Evolutionary conservation across 2,888 invertebrate genomes (phyloP).

Genomic region (Teleiodes luculella): DNA sequence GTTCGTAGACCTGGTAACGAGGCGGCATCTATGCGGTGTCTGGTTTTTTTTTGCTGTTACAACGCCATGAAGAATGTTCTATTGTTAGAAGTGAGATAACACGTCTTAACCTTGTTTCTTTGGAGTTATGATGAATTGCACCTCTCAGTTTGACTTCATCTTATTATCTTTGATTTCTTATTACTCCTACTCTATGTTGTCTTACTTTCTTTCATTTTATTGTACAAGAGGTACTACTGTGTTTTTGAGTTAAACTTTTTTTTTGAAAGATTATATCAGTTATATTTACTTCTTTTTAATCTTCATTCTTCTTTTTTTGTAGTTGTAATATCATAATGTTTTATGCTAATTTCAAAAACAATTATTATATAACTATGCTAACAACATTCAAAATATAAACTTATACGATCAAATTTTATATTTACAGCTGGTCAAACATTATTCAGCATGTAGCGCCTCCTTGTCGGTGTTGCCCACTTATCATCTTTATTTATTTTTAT

Average conservation of each 20-base stretch:
- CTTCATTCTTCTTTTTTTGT: no score
- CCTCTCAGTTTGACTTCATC: slow-evolving; percentile 37
- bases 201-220: background rate
- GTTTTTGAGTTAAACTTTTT: background rate
- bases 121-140: slow-evolving; percentile 61
- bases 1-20: slow-evolving; percentile 39
- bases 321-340: background rate
- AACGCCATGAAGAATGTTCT: slow-evolving; percentile 57
- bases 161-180: slow-evolving; percentile 34
- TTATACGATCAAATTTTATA: slow-evolving; percentile 60
- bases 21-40: slow-evolving; percentile 52
- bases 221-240: background rate
- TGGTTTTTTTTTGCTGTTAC: slow-evolving; percentile 48
- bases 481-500: slow-evolving; percentile 51
- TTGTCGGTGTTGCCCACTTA: slow-evolving; percentile 39
- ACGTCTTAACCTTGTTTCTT: slow-evolving; percentile 53
- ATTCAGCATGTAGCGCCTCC: slow-evolving; percentile 52
- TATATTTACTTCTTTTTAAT: no score
- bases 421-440: slow-evolving; percentile 68
- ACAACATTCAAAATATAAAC: no score
- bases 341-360: no score
- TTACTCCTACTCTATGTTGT: no score
- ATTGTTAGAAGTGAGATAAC: slow-evolving; percentile 64
- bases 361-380: no score
- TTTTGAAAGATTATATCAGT: no score